Evolutionary conservation across 2,797 vertebrate species (phyloP).

Genomic region (Monodelphis domestica): DNA sequence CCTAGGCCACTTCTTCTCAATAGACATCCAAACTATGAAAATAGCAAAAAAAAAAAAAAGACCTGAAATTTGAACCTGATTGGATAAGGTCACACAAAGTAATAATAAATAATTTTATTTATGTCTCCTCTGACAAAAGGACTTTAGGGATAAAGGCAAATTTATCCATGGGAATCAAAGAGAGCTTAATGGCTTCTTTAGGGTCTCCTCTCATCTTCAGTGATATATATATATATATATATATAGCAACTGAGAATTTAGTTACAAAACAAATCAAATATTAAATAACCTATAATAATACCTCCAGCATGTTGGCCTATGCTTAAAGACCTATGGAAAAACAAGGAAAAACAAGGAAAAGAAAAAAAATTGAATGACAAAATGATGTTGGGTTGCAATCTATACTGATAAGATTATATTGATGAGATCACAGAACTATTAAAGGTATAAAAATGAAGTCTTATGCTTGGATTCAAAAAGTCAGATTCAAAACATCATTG

Average conservation of each 20-base stretch:
- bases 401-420: neutral
- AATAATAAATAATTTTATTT: neutral
- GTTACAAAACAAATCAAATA: neutral
- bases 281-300: neutral
- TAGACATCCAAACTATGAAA: no score
- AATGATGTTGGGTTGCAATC: neutral
- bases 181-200: neutral
- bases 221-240: neutral
- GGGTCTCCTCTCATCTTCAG: neutral
- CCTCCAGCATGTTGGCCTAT: neutral
- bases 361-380: neutral
- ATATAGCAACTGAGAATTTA: neutral
- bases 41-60: no score
- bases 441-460: neutral
- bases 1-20: no score
- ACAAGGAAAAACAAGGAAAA: no score
- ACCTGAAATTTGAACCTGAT: no score
- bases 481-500: neutral
- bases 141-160: neutral
- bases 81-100: neutral
- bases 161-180: neutral
- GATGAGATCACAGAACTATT: neutral
- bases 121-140: neutral
- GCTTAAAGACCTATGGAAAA: neutral
- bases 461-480: neutral